Evolutionary conservation across 2,113 vertebrate species (phyloP), one percentile per base, ranked within the genome.

Genomic region (Leucoraja erinaceus): DNA sequence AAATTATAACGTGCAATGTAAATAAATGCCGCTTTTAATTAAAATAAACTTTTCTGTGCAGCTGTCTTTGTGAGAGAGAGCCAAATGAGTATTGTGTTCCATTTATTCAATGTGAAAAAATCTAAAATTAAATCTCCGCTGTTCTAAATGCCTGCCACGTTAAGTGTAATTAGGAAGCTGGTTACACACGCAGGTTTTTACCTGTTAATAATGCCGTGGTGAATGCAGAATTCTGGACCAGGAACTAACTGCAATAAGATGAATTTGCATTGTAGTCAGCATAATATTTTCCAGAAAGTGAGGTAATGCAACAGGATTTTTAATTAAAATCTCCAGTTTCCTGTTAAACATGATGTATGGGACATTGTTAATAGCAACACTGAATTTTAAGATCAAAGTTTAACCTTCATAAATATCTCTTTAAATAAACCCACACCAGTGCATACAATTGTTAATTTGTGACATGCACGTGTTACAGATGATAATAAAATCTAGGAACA

Each of bases 41-140:
- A 97, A 97, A 97, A 97, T 96, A 97, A 97, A 97, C 96, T 95
- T 95, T 96, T 96, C 93, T 93, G 93, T 94, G 95, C 96, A 96
- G 66, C 96, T 95, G 96, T 96, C 95, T 93, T 94, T 94, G 93
- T 94, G 95, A 96, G 22, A 94, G 95, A 95, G 94, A 95, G 96
- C 96, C 59, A 88, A 94, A 94, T 95, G 94, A 94, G 95, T 94
- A 94, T 94, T 94, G 95, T 94, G 93, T 78, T 96, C 93, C 95
- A 94, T 96, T 96, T 96, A 96, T 96, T 95, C 95, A 96, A 95
- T 94, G 95, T 96, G 95, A 96, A 96, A 96, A 96, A 38, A 20
- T 95, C 93, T 92, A 77, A 78, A 95, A 96, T 96, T 96, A 95
- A 95, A 96, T 97, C 95, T 92, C 93, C 94, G 93, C 95, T 94